Conservation (phyloP, 2,797 vertebrate species). For the Enteromius unitaeniatus region DNA sequence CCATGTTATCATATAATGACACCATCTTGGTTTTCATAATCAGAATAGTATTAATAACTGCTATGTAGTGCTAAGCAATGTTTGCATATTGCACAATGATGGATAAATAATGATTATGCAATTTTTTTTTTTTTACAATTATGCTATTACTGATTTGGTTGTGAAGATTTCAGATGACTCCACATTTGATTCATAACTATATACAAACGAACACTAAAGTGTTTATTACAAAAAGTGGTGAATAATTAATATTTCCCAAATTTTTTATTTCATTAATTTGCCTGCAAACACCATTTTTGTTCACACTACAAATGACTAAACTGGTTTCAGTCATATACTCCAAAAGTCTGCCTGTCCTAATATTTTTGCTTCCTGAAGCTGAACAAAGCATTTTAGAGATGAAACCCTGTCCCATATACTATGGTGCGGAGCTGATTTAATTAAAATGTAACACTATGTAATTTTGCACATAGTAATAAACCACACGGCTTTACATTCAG, state of each 20-base stretch:
- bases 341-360: not conserved
- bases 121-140: not conserved
- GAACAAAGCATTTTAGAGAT: not conserved
- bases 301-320: not conserved
- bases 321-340: not conserved
- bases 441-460: constrained; percentile 6
- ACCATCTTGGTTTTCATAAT: not conserved
- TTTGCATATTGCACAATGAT: not conserved
- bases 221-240: not conserved
- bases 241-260: not conserved
- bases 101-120: not conserved
- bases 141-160: not conserved
- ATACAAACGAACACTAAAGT: not conserved
- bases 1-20: not conserved
- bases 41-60: not conserved
- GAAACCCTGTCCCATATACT: constrained; percentile 6
- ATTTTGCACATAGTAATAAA: constrained; percentile 26
- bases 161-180: not conserved
- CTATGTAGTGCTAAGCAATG: not conserved
- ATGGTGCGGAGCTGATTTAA: not conserved
- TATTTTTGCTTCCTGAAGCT: not conserved
- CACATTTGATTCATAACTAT: not conserved
- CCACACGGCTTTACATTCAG: not conserved
- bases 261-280: not conserved
- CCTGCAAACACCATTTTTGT: not conserved